Conservation (phyloP, 2,888 invertebrate species). For the Brachyptera putata region DNA sequence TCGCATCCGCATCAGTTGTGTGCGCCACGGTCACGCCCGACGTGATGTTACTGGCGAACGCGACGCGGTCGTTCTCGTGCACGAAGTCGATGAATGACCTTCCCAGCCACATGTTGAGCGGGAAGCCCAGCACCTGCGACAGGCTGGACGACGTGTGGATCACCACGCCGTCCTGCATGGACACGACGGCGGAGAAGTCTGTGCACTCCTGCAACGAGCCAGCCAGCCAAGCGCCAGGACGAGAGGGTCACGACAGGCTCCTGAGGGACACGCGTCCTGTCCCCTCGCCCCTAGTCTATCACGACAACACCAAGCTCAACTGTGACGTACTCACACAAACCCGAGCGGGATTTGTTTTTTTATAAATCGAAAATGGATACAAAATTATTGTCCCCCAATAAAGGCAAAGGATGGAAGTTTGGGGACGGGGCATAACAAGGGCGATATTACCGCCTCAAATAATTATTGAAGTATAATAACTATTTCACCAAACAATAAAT, state of each 20-base stretch:
- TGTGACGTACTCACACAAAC: too few species aligned
- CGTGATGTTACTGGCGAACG: constrained; percentile 72
- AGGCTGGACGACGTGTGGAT: constrained; percentile 69
- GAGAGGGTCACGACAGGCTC: constrained; percentile 5
- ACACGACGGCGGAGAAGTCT: constrained; percentile 74
- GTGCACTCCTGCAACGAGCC: constrained; percentile 49
- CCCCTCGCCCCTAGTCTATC: too few species aligned
- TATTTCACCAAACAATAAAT: too few species aligned
- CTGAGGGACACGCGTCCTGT: too few species aligned
- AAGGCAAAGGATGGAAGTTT: too few species aligned
- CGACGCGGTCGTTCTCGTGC: constrained; percentile 68
- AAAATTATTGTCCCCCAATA: too few species aligned
- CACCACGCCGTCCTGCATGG: constrained; percentile 78
- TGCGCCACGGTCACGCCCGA: constrained; percentile 60
- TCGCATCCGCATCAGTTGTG: constrained; percentile 30
- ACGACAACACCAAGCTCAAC: too few species aligned
- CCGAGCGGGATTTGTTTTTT: too few species aligned
- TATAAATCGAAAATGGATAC: too few species aligned
- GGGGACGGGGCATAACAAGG: too few species aligned
- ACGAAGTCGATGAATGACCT: constrained; percentile 83
- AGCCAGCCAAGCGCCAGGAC: constrained; percentile 8
- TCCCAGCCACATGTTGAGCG: constrained; percentile 80
- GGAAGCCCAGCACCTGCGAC: constrained; percentile 67
- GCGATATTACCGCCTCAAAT: too few species aligned
- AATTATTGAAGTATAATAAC: too few species aligned